These are phyloP conservation scores for Brachyhypopomus gauderio DNA, from an alignment of 2,113 vertebrate species.

Conservation along the genomic window DNA sequence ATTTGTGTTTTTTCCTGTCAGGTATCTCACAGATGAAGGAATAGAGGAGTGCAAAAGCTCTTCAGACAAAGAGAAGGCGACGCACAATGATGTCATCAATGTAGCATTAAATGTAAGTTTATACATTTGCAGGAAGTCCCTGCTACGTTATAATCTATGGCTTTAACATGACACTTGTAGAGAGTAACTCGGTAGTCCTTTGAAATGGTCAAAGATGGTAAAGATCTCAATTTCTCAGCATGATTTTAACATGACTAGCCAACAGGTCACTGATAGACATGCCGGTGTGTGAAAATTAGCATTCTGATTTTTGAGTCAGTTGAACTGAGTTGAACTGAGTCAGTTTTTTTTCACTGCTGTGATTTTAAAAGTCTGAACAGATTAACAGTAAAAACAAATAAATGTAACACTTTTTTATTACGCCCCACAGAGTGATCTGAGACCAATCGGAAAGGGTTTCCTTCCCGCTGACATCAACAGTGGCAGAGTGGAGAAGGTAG, in stretches of 20 bases:
- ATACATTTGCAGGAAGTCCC: not conserved
- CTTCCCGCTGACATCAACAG: slow-evolving; percentile 94
- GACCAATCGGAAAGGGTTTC: slow-evolving; percentile 89
- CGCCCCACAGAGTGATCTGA: slow-evolving; percentile 89
- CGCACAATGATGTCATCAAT: slow-evolving; percentile 82
- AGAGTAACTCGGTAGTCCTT: not conserved
- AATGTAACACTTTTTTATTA: not conserved
- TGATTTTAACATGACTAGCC: too few relatives aligned
- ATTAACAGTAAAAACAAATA: not conserved
- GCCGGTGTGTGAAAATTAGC: too few relatives aligned
- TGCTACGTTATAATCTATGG: too few relatives aligned
- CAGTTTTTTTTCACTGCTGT: too few relatives aligned
- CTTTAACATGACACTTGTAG: too few relatives aligned
- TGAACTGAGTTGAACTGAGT: too few relatives aligned
- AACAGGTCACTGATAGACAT: too few relatives aligned
- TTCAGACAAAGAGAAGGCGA: slow-evolving; percentile 83
- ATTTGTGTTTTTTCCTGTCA: slow-evolving; percentile 17
- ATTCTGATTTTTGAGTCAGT: too few relatives aligned
- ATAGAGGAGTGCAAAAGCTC: slow-evolving; percentile 87
- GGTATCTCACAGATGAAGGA: slow-evolving; percentile 95
- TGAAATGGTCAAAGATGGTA: not conserved
- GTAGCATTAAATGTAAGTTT: slow-evolving; percentile 94
- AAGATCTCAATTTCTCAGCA: too few relatives aligned
- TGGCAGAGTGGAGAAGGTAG: slow-evolving; percentile 93
- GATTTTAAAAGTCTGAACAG: too few relatives aligned